Conservation (phyloP, 1,140 invertebrate genomes). For the Drosophila saltans region DNA sequence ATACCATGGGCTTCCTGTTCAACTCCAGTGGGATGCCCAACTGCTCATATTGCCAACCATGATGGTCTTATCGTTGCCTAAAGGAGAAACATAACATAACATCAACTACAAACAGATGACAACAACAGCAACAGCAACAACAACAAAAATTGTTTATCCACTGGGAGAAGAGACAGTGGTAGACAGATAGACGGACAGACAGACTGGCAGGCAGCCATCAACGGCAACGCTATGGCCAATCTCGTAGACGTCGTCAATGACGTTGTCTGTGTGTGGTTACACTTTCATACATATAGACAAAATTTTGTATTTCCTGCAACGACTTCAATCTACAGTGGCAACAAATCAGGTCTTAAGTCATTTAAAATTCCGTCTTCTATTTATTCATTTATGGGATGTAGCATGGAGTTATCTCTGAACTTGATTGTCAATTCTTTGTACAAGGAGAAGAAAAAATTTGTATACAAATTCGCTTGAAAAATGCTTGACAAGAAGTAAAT, state of each 20-base stretch:
- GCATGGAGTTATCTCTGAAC: no score
- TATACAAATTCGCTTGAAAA: no score
- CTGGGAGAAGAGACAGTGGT: conserved; percentile 13
- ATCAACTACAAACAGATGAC: not conserved
- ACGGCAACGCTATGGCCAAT: conserved; percentile 41
- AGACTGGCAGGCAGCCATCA: conserved; percentile 19
- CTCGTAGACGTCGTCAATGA: conserved; percentile 43
- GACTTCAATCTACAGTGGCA: not conserved
- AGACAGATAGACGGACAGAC: not conserved
- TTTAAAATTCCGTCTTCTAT: not conserved
- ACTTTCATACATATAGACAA: conserved; percentile 15
- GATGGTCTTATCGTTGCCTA: conserved; percentile 7
- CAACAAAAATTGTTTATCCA: conserved; percentile 22
- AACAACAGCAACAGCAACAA: not conserved
- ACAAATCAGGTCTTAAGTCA: not conserved
- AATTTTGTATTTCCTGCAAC: conserved; percentile 54
- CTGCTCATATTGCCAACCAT: not conserved
- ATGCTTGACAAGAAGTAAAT: no score
- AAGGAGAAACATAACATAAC: conserved; percentile 30
- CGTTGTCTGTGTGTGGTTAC: conserved; percentile 39
- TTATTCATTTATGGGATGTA: no score
- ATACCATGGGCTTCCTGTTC: not conserved
- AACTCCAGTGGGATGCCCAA: not conserved
- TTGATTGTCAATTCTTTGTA: no score
- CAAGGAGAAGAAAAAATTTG: no score